Evolutionary conservation across 2,797 vertebrate genomes (phyloP).

Genomic region (Cirrhinus mrigala): DNA sequence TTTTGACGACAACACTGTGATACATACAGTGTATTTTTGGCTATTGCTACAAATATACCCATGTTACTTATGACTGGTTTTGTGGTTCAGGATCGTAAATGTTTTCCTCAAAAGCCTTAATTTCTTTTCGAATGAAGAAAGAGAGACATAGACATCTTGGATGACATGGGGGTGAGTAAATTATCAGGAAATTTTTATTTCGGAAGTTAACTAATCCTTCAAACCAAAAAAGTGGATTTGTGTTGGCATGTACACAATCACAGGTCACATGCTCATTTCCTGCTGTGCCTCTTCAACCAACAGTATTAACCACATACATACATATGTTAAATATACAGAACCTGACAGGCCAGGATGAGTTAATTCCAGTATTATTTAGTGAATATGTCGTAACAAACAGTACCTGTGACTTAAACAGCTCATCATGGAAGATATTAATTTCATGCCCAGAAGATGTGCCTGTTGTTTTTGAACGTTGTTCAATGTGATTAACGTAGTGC

Average conservation of each 20-base stretch:
- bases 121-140: too few relatives aligned
- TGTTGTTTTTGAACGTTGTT: conserved; percentile 53
- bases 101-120: too few relatives aligned
- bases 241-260: not conserved
- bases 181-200: too few relatives aligned
- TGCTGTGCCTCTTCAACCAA: not conserved
- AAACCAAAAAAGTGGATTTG: not conserved
- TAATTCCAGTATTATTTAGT: not conserved
- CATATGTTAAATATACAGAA: not conserved
- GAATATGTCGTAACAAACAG: not conserved
- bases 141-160: too few relatives aligned
- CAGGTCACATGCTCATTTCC: too few relatives aligned
- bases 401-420: conserved; percentile 61
- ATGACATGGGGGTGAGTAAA: too few relatives aligned
- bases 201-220: too few relatives aligned
- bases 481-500: conserved; percentile 81
- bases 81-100: too few relatives aligned
- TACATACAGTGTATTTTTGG: too few relatives aligned
- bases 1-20: too few relatives aligned
- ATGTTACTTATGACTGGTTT: too few relatives aligned
- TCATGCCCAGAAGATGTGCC: conserved; percentile 35
- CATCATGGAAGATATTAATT: conserved; percentile 67
- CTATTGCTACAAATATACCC: too few relatives aligned
- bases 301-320: not conserved
- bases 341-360: not conserved